phyloP scores from a whole-genome alignment of 1,140 invertebrate genomes.

The Ceratitis capitata region DNA sequence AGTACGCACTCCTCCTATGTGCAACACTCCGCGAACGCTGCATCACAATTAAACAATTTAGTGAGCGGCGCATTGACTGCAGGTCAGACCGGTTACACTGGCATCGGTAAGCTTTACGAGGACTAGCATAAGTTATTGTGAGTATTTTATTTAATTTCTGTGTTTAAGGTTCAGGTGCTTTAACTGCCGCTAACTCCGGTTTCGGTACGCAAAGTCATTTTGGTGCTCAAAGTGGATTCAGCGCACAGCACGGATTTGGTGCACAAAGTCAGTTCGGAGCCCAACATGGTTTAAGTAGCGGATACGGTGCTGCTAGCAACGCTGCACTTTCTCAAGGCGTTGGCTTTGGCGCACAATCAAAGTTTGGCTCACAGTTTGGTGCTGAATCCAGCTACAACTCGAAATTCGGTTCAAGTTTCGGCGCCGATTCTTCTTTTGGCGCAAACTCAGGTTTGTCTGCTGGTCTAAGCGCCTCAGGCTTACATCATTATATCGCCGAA shows the following conservation, averaged over 20 bases:
- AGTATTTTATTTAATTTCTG: not conserved
- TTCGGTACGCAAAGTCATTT: slow-evolving; percentile 8
- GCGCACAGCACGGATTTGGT: slow-evolving; percentile 33
- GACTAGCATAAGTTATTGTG: not conserved
- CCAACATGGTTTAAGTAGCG: slow-evolving; percentile 8
- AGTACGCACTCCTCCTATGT: slow-evolving; percentile 49
- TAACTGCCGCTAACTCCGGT: slow-evolving; percentile 37
- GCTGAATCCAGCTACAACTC: slow-evolving; percentile 41
- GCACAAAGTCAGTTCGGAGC: slow-evolving; percentile 41
- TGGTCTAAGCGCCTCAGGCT: slow-evolving; percentile 21
- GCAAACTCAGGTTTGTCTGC: not conserved
- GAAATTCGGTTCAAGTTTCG: slow-evolving; percentile 39
- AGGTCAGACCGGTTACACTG: slow-evolving; percentile 45
- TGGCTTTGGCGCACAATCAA: slow-evolving; percentile 33
- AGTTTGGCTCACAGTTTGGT: slow-evolving; percentile 41
- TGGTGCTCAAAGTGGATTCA: not conserved
- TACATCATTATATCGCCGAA: slow-evolving; percentile 46
- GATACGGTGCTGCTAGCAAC: slow-evolving; percentile 35
- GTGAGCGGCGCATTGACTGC: slow-evolving; percentile 45
- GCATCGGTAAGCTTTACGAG: not conserved
- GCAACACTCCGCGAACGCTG: slow-evolving; percentile 41
- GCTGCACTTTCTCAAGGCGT: slow-evolving; percentile 22
- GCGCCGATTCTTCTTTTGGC: slow-evolving; percentile 18
- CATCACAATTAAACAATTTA: slow-evolving; percentile 40
- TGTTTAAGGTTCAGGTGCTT: not conserved